Conservation (phyloP, 35 echinoderm and acorn worm genomes). For the Antedon bifida region DNA sequence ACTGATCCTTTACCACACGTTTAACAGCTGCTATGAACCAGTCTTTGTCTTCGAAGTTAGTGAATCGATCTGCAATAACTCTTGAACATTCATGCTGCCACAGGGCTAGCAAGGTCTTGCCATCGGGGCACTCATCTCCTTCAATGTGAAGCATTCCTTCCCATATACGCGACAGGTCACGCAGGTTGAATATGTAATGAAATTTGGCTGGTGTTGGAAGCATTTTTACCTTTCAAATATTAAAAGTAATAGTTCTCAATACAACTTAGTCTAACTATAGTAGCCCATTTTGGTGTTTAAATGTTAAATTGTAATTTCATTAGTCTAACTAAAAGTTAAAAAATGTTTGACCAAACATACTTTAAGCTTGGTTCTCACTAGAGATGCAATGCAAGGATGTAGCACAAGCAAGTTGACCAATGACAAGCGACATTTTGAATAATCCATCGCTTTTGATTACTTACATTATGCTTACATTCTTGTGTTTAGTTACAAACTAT, state of each 20-base stretch:
- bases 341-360: too few relatives aligned
- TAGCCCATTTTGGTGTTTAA: too few relatives aligned
- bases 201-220: slow-evolving; percentile 96
- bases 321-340: too few relatives aligned
- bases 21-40: slow-evolving; percentile 70
- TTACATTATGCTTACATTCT: too few relatives aligned
- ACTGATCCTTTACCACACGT: slow-evolving; percentile 36
- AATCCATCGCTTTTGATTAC: too few relatives aligned
- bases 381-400: too few relatives aligned
- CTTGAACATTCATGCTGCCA: slow-evolving; percentile 93
- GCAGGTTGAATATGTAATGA: slow-evolving; percentile 91
- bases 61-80: slow-evolving; percentile 96
- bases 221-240: slow-evolving; percentile 57
- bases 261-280: not conserved
- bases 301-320: not conserved
- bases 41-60: slow-evolving; percentile 64
- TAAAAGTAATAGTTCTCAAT: not conserved
- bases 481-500: too few relatives aligned
- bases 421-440: too few relatives aligned
- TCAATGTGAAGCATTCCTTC: slow-evolving; percentile 79
- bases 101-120: slow-evolving; percentile 47
- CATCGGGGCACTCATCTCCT: slow-evolving; percentile 65
- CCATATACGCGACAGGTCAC: slow-evolving; percentile 87
- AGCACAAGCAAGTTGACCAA: too few relatives aligned
- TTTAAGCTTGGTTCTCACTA: too few relatives aligned